Percentiles rank a stretch among this genome's conserved stretches.
Evolutionary conservation across 2,113 vertebrate species (phyloP).

Genomic region (Alouatta palliata): DNA sequence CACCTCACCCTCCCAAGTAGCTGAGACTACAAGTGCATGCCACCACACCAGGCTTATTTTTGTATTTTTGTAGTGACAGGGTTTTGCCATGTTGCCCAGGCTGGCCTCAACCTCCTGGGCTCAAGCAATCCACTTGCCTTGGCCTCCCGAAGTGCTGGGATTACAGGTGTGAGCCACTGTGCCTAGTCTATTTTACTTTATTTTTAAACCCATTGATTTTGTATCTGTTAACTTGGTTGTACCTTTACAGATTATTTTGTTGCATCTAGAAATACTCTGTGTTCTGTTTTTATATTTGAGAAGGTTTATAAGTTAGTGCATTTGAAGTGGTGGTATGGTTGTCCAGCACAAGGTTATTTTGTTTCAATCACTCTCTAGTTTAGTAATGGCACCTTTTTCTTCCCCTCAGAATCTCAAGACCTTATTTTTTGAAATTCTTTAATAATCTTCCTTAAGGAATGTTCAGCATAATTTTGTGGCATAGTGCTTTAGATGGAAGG

Average conservation of each 20-base stretch:
- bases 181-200: background rate
- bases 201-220: background rate
- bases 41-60: too few relatives aligned
- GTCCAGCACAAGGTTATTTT: background rate
- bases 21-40: too few relatives aligned
- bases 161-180: too few relatives aligned
- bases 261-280: background rate
- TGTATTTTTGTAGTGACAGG: too few relatives aligned
- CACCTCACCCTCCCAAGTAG: too few relatives aligned
- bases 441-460: background rate
- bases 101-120: too few relatives aligned
- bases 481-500: slow-evolving; percentile 6
- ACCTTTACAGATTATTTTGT: background rate
- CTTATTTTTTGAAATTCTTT: background rate
- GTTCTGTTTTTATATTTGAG: background rate
- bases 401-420: background rate
- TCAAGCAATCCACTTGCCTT: too few relatives aligned
- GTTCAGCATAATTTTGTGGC: background rate
- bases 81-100: too few relatives aligned
- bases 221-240: background rate
- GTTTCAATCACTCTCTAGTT: background rate
- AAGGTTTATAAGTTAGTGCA: background rate
- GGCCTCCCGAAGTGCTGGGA: too few relatives aligned
- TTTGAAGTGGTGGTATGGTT: background rate
- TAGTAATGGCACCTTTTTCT: background rate